Evolutionary conservation across 2,888 invertebrate species (phyloP).

Genomic region (Cryptophagus acutangulus): DNA sequence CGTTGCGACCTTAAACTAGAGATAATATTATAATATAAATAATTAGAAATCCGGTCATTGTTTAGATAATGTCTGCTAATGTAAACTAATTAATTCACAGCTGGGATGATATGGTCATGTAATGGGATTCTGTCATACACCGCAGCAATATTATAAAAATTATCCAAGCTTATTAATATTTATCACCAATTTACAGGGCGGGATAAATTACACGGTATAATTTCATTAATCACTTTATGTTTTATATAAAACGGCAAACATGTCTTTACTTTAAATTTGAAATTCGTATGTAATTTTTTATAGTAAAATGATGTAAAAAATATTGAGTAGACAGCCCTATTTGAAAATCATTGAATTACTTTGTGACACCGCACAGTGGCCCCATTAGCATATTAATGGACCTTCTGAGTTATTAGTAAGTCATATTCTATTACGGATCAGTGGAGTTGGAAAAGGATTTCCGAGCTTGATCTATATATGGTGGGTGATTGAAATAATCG

Average conservation of each 20-base stretch:
- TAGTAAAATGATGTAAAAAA: too few relatives aligned
- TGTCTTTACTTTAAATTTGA: too few relatives aligned
- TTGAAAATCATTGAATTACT: too few relatives aligned
- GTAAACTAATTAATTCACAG: conserved; percentile 27
- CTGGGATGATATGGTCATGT: conserved; percentile 22
- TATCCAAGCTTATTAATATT: conserved; percentile 22
- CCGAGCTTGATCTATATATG: neutral
- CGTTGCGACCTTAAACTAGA: neutral
- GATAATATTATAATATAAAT: conserved; percentile 6
- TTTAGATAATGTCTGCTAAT: conserved; percentile 23
- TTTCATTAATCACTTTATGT: conserved; percentile 6
- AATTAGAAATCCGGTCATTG: conserved; percentile 16
- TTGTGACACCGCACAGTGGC: too few relatives aligned
- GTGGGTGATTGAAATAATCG: conserved; percentile 28
- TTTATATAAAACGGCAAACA: too few relatives aligned
- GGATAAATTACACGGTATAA: conserved; percentile 6
- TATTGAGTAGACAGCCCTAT: too few relatives aligned
- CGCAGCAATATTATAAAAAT: conserved; percentile 18
- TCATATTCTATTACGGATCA: conserved; percentile 7
- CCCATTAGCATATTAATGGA: conserved; percentile 1
- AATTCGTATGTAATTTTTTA: too few relatives aligned
- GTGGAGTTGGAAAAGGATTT: conserved; percentile 7
- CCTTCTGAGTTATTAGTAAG: neutral
- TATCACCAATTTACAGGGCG: conserved; percentile 15
- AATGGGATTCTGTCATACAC: conserved; percentile 20